Base-by-base conservation (phyloP, 2,888 invertebrate species). In the Fragum whitleyi region DNA sequence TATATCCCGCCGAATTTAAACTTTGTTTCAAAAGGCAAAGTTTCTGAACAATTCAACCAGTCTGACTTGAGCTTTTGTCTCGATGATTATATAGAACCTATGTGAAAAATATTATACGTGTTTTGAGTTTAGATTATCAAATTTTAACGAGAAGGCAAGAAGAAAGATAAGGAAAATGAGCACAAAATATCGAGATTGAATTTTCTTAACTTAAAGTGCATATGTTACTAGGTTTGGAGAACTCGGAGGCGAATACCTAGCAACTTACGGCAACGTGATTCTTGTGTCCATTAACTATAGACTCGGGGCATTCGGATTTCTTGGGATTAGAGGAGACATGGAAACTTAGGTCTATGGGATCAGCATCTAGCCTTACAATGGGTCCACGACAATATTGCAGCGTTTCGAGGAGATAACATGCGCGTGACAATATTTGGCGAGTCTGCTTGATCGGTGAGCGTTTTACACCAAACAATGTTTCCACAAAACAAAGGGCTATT, bases 271-370 rank as follows among this genome's bases (percentile, higher is more conserved):
- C 0, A 55, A 74, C 55, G 55, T 74, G 5, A 55, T 74, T 23
- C 55, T 74, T 21, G 67, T 74, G 19, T 32, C 74, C 1, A 26
- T 74, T 9, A 74, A 74, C 39, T 74, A 74, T 28, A n/a, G 74
- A 26, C 67, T 74, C 19, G 65, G 65, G 1, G 23, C 65, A 28
- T 67, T 65, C 51, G 74, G 74, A 21, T 75, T 75, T 47, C 59
- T 75, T 1, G 42, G 59, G 23, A 57, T 68, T 11, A 3, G 5
- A 9, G 57, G 39, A 32, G 75, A 75, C 19, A 42, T 0, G 75
- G 75, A 0, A 75, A 75, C 19, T 26, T 68, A 1, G 75, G 75
- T 23, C 68, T 75, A 26, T 75, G 75, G 75, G 75, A 75, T 53
- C 75, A 75, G 55, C 68, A 59, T 2, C 26, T 68, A 14, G 75